Base-by-base conservation (phyloP, 1,140 invertebrate genomes). In the Scaptodrosophila lebanonensis region DNA sequence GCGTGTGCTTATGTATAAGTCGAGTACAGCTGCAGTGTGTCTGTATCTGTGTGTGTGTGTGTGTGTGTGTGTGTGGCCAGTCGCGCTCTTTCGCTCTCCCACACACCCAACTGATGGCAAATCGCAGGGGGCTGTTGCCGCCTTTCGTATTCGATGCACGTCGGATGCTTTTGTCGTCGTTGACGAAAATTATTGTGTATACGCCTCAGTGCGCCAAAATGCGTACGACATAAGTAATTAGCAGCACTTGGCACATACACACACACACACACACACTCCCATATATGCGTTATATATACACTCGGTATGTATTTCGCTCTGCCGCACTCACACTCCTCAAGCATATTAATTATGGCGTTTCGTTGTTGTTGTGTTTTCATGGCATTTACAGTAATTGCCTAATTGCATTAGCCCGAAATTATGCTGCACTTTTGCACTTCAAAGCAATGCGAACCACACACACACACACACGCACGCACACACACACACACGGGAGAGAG, bases 371-470 rank as follows among this genome's bases (percentile, higher is more conserved):
- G 35, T 38, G 4, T 38, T 13, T 8, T 25, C 8, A 4, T 25
- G 3, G 22, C 22, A 25, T 25, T 25, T 25, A 25, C 22, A 38
- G 4, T 38, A 38, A 38, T 38, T 38, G 35, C 15, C 35, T 38
- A 38, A 38, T 38, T 38, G 35, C 35, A 38, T 38, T 38, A 38
- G 15, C 13, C 9, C 6, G 3, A 38, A 38, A 38, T 38, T 38
- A 15, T 38, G 35, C 35, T 38, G 35, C 35, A 38, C 13, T 38
- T 25, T 38, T 38, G 35, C 35, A 38, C 35, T 38, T 38, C 35
- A 38, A 38, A 38, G 35, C 13, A 25, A 25, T 4, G 22, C 22
- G 22, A 25, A 25, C 3, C 3, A 25, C 22, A 4, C n/a, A n/a
- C n/a, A n/a, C n/a, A n/a, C n/a, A n/a, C n/a, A n/a, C n/a, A n/a